Conservation (phyloP, 2,888 invertebrate genomes). For the Phaedon cochleariae region DNA sequence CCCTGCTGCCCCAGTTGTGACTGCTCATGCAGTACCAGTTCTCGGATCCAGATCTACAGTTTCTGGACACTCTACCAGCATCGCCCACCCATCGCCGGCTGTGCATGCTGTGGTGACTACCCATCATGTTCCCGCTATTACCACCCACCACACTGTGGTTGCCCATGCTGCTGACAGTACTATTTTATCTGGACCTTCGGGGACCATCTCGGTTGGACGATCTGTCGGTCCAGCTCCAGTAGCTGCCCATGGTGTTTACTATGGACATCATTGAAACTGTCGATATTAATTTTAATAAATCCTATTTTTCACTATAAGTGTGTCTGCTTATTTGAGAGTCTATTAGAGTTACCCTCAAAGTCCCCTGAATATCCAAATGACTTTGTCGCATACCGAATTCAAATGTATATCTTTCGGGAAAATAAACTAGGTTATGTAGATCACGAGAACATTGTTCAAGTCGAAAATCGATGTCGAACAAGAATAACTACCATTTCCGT, state of each 20-base stretch:
- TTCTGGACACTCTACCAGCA: constrained; percentile 9
- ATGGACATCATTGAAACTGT: neutral
- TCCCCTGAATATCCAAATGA: too few species aligned
- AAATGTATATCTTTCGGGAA: too few species aligned
- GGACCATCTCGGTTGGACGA: neutral
- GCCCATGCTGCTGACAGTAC: neutral
- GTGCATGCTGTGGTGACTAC: neutral
- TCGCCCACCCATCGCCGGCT: neutral
- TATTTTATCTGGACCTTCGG: neutral
- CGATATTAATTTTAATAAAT: neutral
- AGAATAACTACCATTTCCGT: too few species aligned
- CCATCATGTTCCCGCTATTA: neutral
- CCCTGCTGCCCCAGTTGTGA: constrained; percentile 5
- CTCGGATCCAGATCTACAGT: neutral
- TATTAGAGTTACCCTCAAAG: too few species aligned
- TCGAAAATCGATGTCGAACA: too few species aligned
- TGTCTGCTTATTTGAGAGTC: too few species aligned
- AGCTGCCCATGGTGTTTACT: neutral
- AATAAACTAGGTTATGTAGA: too few species aligned
- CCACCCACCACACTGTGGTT: neutral
- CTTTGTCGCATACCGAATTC: too few species aligned
- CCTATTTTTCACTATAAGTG: too few species aligned
- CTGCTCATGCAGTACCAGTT: constrained; percentile 8
- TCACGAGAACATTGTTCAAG: too few species aligned
- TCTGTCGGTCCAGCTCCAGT: neutral